Evolutionary conservation across 2,888 invertebrate genomes (phyloP).

Genomic region (Tipula vernalis): DNA sequence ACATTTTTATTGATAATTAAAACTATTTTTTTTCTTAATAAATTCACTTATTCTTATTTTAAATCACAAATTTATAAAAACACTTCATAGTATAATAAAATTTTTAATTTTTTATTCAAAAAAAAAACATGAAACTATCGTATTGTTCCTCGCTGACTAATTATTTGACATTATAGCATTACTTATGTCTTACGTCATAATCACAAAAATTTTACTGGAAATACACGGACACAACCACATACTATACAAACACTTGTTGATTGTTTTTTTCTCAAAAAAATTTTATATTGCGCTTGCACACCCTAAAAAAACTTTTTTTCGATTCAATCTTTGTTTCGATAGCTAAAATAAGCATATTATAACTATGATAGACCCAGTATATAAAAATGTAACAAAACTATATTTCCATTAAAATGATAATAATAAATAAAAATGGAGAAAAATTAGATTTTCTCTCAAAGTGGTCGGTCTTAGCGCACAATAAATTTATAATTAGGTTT

Average conservation of each 20-base stretch:
- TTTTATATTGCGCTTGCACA: background rate
- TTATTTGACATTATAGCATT: conserved; percentile 6
- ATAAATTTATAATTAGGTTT: background rate
- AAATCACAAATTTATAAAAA: background rate
- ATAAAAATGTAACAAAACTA: background rate
- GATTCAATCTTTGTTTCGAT: background rate
- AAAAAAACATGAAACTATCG: background rate
- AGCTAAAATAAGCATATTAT: background rate
- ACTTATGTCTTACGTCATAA: background rate
- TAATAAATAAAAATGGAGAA: background rate
- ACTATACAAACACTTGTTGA: conserved; percentile 1
- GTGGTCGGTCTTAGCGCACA: background rate
- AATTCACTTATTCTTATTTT: background rate
- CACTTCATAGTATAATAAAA: background rate
- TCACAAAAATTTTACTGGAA: background rate
- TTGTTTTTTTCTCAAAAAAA: background rate
- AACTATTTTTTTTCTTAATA: background rate
- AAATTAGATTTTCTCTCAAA: background rate
- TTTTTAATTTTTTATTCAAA: background rate
- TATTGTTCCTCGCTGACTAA: background rate
- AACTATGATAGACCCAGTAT: background rate
- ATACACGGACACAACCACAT: background rate
- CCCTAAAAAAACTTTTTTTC: background rate
- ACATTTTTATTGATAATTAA: conserved; percentile 25
- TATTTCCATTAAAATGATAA: background rate